These are phyloP conservation scores for Patiria pectinifera DNA, from an alignment of 53 echinoderm and acorn worm species.

Conservation along the genomic window DNA sequence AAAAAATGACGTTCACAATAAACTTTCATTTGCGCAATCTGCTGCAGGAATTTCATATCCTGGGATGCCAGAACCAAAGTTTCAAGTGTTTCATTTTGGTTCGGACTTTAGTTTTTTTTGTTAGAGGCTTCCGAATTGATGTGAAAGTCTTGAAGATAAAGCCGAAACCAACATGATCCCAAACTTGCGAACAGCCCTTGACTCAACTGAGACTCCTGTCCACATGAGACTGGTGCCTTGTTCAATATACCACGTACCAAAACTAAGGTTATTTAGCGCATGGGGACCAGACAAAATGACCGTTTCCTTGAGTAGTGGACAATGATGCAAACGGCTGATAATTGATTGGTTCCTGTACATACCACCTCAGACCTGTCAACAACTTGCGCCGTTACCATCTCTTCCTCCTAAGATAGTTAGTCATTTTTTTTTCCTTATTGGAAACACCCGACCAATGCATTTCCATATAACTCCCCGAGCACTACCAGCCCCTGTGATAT, in stretches of 20 bases:
- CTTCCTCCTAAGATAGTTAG: not conserved
- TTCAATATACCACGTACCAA: not conserved
- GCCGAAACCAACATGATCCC: too few species aligned
- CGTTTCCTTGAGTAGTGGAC: not conserved
- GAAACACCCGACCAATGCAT: not conserved
- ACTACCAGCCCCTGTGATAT: not conserved
- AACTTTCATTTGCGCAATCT: too few species aligned
- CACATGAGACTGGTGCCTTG: too few species aligned
- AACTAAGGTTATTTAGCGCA: not conserved
- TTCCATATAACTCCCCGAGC: not conserved
- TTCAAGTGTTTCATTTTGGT: too few species aligned
- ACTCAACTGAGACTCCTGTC: too few species aligned
- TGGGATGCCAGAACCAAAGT: too few species aligned
- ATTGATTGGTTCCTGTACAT: not conserved
- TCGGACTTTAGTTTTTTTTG: too few species aligned
- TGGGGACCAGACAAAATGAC: not conserved
- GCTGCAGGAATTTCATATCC: too few species aligned
- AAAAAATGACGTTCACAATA: too few species aligned
- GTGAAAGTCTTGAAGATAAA: too few species aligned
- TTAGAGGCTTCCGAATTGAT: too few species aligned
- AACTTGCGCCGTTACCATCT: not conserved
- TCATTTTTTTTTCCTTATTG: not conserved
- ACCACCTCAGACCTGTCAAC: not conserved
- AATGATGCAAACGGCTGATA: not conserved
- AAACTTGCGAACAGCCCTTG: too few species aligned